phyloP scores from a whole-genome alignment of 2,797 vertebrate genomes.

The Rhyacichthys aspro region DNA sequence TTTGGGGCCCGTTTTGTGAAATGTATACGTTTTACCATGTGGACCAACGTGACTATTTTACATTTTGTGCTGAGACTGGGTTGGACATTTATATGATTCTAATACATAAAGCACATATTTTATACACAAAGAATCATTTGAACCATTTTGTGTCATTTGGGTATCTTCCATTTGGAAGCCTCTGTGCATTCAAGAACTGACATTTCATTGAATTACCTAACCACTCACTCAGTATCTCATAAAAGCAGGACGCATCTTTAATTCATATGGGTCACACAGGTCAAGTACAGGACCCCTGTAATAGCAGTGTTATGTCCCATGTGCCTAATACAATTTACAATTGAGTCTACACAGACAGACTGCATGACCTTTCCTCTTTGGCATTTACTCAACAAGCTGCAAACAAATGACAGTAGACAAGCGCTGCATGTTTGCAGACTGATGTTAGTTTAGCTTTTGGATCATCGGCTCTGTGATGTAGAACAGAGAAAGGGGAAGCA shows the following conservation, averaged over 20 bases:
- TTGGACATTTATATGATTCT: too few relatives aligned
- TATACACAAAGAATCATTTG: too few relatives aligned
- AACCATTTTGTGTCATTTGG: too few relatives aligned
- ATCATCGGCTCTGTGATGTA: slow-evolving; percentile 1
- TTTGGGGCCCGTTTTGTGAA: too few relatives aligned
- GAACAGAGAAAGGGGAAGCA: slow-evolving; percentile 21
- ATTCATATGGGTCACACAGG: slow-evolving; percentile 35
- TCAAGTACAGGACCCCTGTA: slow-evolving; percentile 30
- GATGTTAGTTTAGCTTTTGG: background rate
- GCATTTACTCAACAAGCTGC: slow-evolving; percentile 16
- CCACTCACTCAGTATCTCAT: slow-evolving; percentile 11
- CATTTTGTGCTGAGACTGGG: too few relatives aligned
- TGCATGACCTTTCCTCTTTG: slow-evolving; percentile 10
- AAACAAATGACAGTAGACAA: background rate
- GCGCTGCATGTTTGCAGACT: background rate
- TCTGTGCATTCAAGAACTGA: slow-evolving; percentile 5
- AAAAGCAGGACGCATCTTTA: slow-evolving; percentile 35
- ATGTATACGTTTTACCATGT: too few relatives aligned
- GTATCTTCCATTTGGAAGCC: too few relatives aligned
- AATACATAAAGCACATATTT: too few relatives aligned
- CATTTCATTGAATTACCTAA: slow-evolving; percentile 8
- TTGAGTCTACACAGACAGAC: slow-evolving; percentile 7
- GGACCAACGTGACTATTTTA: too few relatives aligned
- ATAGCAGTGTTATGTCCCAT: slow-evolving; percentile 2
- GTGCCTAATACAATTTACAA: slow-evolving; percentile 16